Evolutionary conservation across 1,140 invertebrate species (phyloP).

Genomic region (Panagrolaimus sp.): DNA sequence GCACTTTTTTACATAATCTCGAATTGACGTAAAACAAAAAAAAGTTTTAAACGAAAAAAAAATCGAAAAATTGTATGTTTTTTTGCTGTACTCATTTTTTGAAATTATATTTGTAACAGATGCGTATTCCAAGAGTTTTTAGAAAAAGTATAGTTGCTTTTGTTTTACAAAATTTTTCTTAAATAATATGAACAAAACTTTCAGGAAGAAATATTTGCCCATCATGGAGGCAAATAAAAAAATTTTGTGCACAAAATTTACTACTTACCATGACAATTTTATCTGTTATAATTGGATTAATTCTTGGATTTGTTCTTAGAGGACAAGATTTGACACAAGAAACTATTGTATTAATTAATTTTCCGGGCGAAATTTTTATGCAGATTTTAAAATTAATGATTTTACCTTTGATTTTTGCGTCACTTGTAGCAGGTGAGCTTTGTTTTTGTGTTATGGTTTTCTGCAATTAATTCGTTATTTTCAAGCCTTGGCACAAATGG

Average conservation of each 20-base stretch:
- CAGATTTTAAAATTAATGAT: conserved; percentile 47
- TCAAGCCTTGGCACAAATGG: conserved; percentile 46
- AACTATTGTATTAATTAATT: conserved; percentile 48
- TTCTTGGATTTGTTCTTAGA: conserved; percentile 46
- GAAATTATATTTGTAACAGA: no score
- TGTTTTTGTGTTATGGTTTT: background rate
- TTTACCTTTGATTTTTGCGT: conserved; percentile 45
- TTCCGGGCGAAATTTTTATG: conserved; percentile 53
- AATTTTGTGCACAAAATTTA: conserved; percentile 32
- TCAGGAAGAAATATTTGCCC: background rate
- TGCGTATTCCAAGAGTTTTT: no score
- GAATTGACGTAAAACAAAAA: no score
- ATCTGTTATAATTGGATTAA: conserved; percentile 46
- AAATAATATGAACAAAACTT: no score
- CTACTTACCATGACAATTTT: conserved; percentile 52
- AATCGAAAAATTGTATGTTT: no score
- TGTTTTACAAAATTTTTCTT: no score
- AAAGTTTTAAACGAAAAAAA: no score
- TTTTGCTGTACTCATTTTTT: no score
- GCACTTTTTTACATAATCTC: no score
- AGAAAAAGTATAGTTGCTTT: no score
- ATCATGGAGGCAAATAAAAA: background rate
- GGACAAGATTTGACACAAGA: conserved; percentile 41
- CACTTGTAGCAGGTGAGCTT: conserved; percentile 33
- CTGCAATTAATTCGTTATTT: conserved; percentile 29